A percentile compares a stretch with the other conserved stretches of the same genome.
phyloP scores from a whole-genome alignment of 92 coral and sea anemone species.

The Epizoanthus stellaris region DNA sequence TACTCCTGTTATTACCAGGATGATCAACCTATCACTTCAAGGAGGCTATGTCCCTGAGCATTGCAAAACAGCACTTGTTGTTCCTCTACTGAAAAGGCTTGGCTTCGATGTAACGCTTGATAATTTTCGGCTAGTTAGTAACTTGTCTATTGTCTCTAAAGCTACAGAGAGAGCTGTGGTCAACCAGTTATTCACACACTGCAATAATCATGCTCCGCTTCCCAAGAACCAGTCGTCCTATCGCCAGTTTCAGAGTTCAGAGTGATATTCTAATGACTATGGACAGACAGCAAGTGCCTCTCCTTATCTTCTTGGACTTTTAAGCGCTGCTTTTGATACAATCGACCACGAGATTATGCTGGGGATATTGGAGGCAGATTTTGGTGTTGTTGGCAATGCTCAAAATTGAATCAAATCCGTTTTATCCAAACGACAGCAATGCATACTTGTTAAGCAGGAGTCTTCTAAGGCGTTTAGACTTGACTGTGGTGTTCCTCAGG shows the following conservation, averaged over 20 bases:
- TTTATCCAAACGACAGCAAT: background rate
- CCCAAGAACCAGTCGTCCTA: no score
- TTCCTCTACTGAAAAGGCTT: no score
- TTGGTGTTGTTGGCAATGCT: slow-evolving; percentile 36
- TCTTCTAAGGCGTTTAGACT: slow-evolving; percentile 11
- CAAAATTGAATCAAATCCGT: slow-evolving; percentile 22
- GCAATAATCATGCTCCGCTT: slow-evolving; percentile 25
- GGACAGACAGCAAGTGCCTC: slow-evolving; percentile 59
- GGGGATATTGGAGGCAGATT: slow-evolving; percentile 48
- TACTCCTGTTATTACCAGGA: background rate
- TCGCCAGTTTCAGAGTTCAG: slow-evolving; percentile 28
- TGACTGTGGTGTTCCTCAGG: slow-evolving; percentile 39
- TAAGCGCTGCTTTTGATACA: slow-evolving; percentile 45
- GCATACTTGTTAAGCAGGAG: slow-evolving; percentile 24
- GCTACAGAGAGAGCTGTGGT: no score
- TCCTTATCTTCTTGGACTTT: slow-evolving; percentile 11
- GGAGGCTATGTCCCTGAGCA: background rate
- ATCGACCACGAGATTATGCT: slow-evolving; percentile 41
- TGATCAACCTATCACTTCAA: no score
- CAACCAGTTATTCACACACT: background rate
- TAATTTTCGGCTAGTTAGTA: no score
- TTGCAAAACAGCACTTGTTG: background rate
- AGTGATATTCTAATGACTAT: slow-evolving; percentile 52
- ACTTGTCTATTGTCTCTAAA: no score
- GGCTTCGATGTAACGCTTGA: no score